Evolutionary conservation across 1,140 invertebrate genomes (phyloP), one percentile per base, ranked within the genome.

Genomic region (Drosophila kikkawai): DNA sequence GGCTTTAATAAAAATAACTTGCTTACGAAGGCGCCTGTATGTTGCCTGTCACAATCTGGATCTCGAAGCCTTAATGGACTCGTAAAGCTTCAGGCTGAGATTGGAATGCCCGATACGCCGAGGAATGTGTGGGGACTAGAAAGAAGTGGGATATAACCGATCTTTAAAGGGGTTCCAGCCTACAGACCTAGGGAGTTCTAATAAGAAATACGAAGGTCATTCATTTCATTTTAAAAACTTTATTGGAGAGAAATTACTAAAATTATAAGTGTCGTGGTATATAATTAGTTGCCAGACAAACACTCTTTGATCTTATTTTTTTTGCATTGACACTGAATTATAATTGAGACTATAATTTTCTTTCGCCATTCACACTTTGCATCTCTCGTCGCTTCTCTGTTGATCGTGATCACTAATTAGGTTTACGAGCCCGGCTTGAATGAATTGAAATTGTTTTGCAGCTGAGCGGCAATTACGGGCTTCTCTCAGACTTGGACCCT

Each of bases 361-460:
- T 41, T 26, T 47, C 22, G 59, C 42, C 22, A 57, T 60, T 68
- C 42, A 22, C 48, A 60, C 57, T 74, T 37, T 58, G 55, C 59
- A 44, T 60, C 58, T 50, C 44, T 69, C 11, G 42, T 36, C 45
- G 53, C 60, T 41, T 39, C 42, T 57, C 32, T 55, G 45, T 4
- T 57, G 73, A 32, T 70, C 57, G 47, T 60, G 59, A 59, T 76
- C 73, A 60, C 61, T 87, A 87, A 87, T 87, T 88, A 80, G 55
- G 58, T 71, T 88, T 80, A 65, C 71, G 71, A 80, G 63, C 66
- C 69, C 63, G 78, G 47, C 57, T 75, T 82, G 67, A 87, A 87
- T 87, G 83, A 87, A 88, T 70, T 88, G 59, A 77, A 88, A 87
- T 88, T 88, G 68, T 83, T 83, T 58, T 87, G 83, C 80, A 64